Conservation (phyloP, 92 coral and sea anemone genomes). For the Parazoanthus atlanticus region DNA sequence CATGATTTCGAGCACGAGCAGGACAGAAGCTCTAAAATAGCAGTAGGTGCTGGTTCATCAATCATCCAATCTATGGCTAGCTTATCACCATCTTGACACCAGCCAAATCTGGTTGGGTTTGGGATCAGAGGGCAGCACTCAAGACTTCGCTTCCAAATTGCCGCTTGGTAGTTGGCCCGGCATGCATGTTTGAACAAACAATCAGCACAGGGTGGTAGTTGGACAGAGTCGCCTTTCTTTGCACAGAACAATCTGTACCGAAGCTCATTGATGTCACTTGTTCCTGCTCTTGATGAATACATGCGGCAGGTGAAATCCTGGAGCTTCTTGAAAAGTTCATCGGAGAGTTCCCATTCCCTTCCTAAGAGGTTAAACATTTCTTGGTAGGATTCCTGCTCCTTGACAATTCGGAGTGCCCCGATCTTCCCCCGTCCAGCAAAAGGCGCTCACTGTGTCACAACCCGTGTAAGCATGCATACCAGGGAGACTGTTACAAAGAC, state of each 20-base stretch:
- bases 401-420: slow-evolving; percentile 48
- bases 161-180: slow-evolving; percentile 43
- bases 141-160: slow-evolving; percentile 32
- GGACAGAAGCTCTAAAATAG: slow-evolving; percentile 17
- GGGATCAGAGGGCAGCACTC: slow-evolving; percentile 5
- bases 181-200: neutral
- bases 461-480: slow-evolving; percentile 75
- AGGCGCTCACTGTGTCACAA: slow-evolving; percentile 73
- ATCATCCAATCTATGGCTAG: slow-evolving; percentile 22
- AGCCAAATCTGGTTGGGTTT: slow-evolving; percentile 15
- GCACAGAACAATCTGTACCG: slow-evolving; percentile 61
- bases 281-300: slow-evolving; percentile 40
- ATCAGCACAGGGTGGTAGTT: slow-evolving; percentile 46
- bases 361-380: slow-evolving; percentile 48
- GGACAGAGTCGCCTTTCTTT: slow-evolving; percentile 43
- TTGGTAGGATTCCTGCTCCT: slow-evolving; percentile 45
- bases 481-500: slow-evolving; percentile 55
- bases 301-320: slow-evolving; percentile 53
- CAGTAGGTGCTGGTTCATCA: slow-evolving; percentile 14
- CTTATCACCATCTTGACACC: neutral
- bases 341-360: slow-evolving; percentile 39
- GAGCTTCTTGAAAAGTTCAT: slow-evolving; percentile 39
- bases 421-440: slow-evolving; percentile 61
- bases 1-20: slow-evolving; percentile 8
- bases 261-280: slow-evolving; percentile 49